These are phyloP conservation scores for Pogonocichla stellata DNA, from an alignment of 2,113 vertebrate genomes.

Conservation along the genomic window DNA sequence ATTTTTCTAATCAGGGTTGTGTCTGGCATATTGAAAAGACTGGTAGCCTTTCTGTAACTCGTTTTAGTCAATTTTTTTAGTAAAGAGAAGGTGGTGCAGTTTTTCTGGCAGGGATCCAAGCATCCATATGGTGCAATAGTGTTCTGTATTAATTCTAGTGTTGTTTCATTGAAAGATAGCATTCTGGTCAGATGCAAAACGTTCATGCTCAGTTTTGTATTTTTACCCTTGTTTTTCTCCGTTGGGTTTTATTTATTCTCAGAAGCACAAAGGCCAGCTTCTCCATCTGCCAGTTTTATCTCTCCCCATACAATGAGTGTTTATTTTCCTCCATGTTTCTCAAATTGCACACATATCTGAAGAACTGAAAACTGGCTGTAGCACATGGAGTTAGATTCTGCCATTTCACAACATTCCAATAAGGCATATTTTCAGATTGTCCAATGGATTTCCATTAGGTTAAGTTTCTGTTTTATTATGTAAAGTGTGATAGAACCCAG, in stretches of 20 bases:
- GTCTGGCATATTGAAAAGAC: background rate
- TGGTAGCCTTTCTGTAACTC: background rate
- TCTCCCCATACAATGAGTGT: background rate
- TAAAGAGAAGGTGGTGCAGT: background rate
- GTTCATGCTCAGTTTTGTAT: background rate
- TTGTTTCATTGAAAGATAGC: conserved; percentile 23
- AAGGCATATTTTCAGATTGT: background rate
- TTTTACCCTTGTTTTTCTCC: conserved; percentile 29
- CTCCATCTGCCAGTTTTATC: conserved; percentile 8
- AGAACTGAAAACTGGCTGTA: background rate
- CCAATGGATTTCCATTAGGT: background rate
- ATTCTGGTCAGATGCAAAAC: conserved; percentile 1
- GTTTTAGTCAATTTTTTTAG: background rate
- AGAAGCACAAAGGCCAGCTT: background rate
- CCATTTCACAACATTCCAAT: background rate
- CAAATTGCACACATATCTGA: background rate
- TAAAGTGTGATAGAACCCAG: background rate
- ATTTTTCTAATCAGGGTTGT: background rate
- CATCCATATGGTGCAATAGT: background rate
- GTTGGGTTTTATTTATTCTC: conserved; percentile 39
- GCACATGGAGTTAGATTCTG: background rate
- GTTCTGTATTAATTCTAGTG: conserved; percentile 6
- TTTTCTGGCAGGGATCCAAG: conserved; percentile 13
- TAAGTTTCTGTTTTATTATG: background rate
- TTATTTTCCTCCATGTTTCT: background rate